These are phyloP conservation scores for Drosophila kambysellisi DNA, from an alignment of 2,888 invertebrate genomes.

Conservation along the genomic window DNA sequence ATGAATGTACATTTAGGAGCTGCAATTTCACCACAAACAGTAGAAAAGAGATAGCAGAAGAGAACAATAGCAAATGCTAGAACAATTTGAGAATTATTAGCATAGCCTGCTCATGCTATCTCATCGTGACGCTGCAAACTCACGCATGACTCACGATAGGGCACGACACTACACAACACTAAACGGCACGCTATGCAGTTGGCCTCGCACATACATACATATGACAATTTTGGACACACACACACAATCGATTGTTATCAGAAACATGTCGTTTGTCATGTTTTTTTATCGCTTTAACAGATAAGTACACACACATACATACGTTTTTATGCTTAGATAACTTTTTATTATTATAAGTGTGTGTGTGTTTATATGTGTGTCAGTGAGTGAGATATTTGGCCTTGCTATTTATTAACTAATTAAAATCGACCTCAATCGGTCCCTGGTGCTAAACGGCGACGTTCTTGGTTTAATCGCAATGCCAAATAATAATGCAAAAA, in stretches of 20 bases:
- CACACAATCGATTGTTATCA: conserved; percentile 48
- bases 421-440: conserved; percentile 33
- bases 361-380: neutral
- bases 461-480: conserved; percentile 28
- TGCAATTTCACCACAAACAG: conserved; percentile 62
- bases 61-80: conserved; percentile 4
- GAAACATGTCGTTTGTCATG: conserved; percentile 30
- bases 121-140: conserved; percentile 49
- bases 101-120: conserved; percentile 39
- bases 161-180: conserved; percentile 26
- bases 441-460: conserved; percentile 2
- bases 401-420: conserved; percentile 42
- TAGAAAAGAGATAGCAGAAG: conserved; percentile 34
- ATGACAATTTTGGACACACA: conserved; percentile 31
- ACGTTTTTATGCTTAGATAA: conserved; percentile 15
- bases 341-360: conserved; percentile 14
- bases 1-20: neutral
- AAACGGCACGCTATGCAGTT: conserved; percentile 7
- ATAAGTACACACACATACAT: conserved; percentile 5
- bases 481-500: conserved; percentile 31
- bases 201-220: conserved; percentile 21
- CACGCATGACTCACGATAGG: conserved; percentile 45
- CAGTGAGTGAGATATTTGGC: conserved; percentile 20
- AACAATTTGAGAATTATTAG: conserved; percentile 44
- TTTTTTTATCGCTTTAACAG: conserved; percentile 25